Conservation (phyloP, 2,888 invertebrate genomes). For the Macrophya annulata region DNA sequence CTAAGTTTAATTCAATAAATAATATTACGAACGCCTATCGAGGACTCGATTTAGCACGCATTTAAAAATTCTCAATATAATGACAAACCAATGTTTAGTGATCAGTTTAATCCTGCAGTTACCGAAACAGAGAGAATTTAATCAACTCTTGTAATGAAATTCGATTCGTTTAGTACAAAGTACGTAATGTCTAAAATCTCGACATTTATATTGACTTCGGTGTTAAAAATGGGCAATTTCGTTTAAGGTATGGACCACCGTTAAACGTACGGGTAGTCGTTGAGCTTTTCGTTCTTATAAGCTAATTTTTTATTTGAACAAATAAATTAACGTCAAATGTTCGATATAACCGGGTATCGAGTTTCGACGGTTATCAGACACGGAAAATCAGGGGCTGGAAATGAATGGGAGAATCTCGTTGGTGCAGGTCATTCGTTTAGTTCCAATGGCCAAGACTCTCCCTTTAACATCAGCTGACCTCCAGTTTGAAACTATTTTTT, state of each 20-base stretch:
- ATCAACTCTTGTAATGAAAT: constrained; percentile 2
- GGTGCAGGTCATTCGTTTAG: constrained; percentile 45
- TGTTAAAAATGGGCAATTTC: neutral
- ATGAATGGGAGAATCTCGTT: constrained; percentile 46
- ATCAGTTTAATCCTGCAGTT: neutral
- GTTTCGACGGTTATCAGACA: constrained; percentile 25
- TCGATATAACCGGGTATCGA: neutral
- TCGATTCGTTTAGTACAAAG: neutral
- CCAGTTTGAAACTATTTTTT: constrained; percentile 22
- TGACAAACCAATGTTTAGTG: neutral
- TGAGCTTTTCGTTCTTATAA: neutral
- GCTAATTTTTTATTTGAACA: constrained; percentile 3
- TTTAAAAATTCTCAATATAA: neutral
- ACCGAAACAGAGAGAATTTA: neutral
- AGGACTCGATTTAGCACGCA: no score
- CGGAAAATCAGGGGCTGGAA: constrained; percentile 34
- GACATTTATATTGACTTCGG: neutral
- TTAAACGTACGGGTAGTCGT: neutral
- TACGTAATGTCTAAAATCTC: neutral
- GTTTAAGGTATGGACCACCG: neutral
- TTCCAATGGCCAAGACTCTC: constrained; percentile 1
- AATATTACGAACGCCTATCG: neutral
- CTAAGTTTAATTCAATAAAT: neutral
- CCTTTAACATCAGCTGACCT: constrained; percentile 19
- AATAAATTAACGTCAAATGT: neutral